phyloP scores from a whole-genome alignment of 1,140 invertebrate genomes.

The Aricia agestis region DNA sequence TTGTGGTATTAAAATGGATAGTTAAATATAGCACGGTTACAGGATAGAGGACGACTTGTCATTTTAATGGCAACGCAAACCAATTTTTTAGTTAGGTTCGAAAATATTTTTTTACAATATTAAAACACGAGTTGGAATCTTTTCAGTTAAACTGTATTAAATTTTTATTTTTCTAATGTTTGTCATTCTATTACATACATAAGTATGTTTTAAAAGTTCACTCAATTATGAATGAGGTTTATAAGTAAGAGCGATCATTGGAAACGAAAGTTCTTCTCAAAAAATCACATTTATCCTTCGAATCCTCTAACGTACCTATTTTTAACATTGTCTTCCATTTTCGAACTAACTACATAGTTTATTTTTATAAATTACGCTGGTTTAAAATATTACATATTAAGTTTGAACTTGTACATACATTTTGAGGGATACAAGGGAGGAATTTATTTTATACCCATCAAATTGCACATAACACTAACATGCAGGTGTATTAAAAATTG shows the following conservation, averaged over 20 bases:
- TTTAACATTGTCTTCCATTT: constrained; percentile 14
- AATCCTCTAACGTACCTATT: constrained; percentile 9
- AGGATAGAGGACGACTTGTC: neutral
- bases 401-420: neutral
- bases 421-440: neutral
- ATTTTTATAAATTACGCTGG: constrained; percentile 13
- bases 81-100: neutral
- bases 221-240: neutral
- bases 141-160: too few relatives aligned
- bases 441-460: neutral
- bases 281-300: neutral
- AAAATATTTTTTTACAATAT: too few relatives aligned
- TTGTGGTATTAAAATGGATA: neutral
- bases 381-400: neutral
- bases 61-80: neutral
- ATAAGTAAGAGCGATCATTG: neutral
- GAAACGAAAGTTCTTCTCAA: neutral
- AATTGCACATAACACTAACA: neutral
- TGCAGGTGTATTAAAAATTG: too few relatives aligned
- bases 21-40: constrained; percentile 3
- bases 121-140: too few relatives aligned
- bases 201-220: too few relatives aligned
- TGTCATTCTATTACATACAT: too few relatives aligned
- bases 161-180: too few relatives aligned
- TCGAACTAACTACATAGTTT: constrained; percentile 16